Evolutionary conservation across 2,113 vertebrate species (phyloP), one percentile per base, ranked within the genome.

Genomic region (Oncorhynchus clarkii): DNA sequence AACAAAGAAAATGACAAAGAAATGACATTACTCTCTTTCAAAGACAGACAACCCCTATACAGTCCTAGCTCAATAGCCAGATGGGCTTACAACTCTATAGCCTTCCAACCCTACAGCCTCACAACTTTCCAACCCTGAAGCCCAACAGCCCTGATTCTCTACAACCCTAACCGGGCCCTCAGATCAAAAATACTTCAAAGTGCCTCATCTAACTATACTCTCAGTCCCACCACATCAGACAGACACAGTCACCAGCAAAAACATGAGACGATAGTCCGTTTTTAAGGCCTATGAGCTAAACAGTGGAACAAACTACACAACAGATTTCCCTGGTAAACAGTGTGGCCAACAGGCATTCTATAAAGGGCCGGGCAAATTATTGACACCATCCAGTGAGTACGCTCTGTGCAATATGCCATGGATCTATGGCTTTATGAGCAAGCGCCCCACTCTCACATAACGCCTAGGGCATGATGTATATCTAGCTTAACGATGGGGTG

Each of bases 401-500:
- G 9, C 39, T 9, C 59, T 62, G n/a, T 22, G 59, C n/a, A 9
- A n/a, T 22, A 62, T n/a, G 59, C 9, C n/a, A 5, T 8, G n/a
- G 59, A 7, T 62, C n/a, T 62, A 62, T 2, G 59, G 59, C 20
- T 62, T 62, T 22, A 9, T 62, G 59, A 62, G n/a, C 59, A 62
- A 62, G 59, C n/a, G 5, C 59, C 22, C 59, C 16, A 18, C 51
- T 54, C 51, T 18, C 51, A 54, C 59, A 62, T 29, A 24, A 67
- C 29, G 91, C 90, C 88, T 85, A 89, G 82, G 89, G 88, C 88
- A 84, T 80, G 82, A 45, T 82, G 85, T 85, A 84, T 86, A 88
- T 86, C 87, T 73, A 84, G 84, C 65, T 67, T 18, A 67, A 88
- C 84, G 90, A 87, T 85, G 39, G 39, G 9, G 86, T 84, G 86